Evolutionary conservation across 2,113 vertebrate genomes (phyloP).

Genomic region (Camelus dromedarius): DNA sequence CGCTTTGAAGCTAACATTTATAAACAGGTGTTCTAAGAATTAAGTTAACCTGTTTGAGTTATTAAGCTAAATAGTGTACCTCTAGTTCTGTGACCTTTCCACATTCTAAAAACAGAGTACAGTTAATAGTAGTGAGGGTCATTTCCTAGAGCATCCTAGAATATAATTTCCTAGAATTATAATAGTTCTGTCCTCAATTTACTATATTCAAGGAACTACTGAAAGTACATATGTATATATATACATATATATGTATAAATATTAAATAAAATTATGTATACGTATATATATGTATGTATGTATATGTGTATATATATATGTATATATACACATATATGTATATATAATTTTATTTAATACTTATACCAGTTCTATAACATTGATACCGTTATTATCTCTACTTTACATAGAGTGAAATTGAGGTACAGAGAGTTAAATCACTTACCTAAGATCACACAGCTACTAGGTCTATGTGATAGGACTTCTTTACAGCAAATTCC

Average conservation of each 20-base stretch:
- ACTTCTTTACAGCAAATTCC: background rate
- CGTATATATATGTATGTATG: too few relatives aligned
- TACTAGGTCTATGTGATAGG: background rate
- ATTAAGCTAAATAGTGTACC: background rate
- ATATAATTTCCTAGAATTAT: background rate
- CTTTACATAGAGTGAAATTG: background rate
- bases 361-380: background rate
- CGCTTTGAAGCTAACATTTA: slow-evolving; percentile 9
- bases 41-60: background rate
- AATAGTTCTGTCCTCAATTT: background rate
- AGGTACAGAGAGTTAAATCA: background rate
- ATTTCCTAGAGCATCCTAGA: background rate
- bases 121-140: background rate
- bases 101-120: background rate
- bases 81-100: background rate
- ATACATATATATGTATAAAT: too few relatives aligned
- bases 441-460: background rate
- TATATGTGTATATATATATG: too few relatives aligned
- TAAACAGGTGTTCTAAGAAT: background rate
- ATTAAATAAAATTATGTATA: too few relatives aligned
- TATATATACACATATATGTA: too few relatives aligned
- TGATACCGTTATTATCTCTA: background rate
- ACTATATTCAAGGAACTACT: background rate
- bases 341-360: background rate
- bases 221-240: background rate